These are phyloP conservation scores for Drosophila kepulauana DNA, from an alignment of 1,140 invertebrate genomes.

Conservation along the genomic window DNA sequence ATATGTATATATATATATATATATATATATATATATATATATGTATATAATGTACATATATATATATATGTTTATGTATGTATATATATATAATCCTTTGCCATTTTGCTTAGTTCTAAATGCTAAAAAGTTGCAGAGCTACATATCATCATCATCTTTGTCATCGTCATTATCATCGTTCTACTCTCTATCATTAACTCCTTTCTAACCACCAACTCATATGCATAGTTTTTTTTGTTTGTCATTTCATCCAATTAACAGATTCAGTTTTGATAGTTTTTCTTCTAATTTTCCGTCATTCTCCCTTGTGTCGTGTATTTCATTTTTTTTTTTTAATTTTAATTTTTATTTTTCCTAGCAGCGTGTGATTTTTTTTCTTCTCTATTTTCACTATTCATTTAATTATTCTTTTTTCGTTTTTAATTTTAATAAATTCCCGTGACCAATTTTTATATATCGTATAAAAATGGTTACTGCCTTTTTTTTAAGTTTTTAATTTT, in stretches of 20 bases:
- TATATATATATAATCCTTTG: conserved; percentile 53
- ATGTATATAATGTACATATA: conserved; percentile 42
- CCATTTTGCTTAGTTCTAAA: conserved; percentile 73
- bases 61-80: conserved; percentile 50
- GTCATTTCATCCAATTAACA: conserved; percentile 63
- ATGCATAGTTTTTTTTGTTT: conserved; percentile 43
- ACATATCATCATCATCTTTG: conserved; percentile 56
- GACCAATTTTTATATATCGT: conserved; percentile 58
- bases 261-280: conserved; percentile 71
- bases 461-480: conserved; percentile 72
- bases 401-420: conserved; percentile 30
- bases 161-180: conserved; percentile 39
- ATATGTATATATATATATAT: conserved; percentile 43
- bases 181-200: conserved; percentile 38
- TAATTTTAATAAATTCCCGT: conserved; percentile 71
- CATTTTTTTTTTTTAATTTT: conserved; percentile 3
- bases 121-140: conserved; percentile 81
- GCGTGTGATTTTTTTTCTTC: conserved; percentile 22
- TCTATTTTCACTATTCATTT: conserved; percentile 40
- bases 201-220: conserved; percentile 57
- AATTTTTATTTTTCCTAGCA: conserved; percentile 24
- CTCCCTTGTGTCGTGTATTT: conserved; percentile 38
- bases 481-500: conserved; percentile 51
- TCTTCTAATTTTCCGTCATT: conserved; percentile 18
- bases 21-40: conserved; percentile 44